Percentiles rank a stretch among this genome's conserved stretches.
Conservation (phyloP, 2,113 vertebrate genomes). For the Oplegnathus fasciatus region DNA sequence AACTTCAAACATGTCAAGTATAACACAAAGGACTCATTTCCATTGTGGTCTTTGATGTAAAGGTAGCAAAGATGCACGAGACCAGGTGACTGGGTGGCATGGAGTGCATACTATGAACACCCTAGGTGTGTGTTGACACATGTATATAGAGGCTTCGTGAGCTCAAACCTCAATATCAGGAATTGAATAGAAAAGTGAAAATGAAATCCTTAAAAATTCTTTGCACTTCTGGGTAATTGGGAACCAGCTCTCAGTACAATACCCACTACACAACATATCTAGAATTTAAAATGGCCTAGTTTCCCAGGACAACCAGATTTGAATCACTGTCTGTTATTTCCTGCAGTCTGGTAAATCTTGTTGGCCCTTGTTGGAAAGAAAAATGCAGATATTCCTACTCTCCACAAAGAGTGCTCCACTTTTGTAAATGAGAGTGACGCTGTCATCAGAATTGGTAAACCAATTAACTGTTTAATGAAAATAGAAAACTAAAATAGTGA, state of each 20-base stretch:
- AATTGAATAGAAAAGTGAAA: background rate
- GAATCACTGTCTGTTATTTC: background rate
- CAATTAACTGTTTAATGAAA: background rate
- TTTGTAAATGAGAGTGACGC: background rate
- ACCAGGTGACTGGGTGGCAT: no score
- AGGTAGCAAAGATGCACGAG: background rate
- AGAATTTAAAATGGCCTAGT: background rate
- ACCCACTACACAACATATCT: background rate
- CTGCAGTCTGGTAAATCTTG: no score
- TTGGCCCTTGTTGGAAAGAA: no score
- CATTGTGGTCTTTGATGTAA: background rate
- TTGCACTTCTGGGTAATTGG: background rate
- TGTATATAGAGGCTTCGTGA: background rate
- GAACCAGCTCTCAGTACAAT: background rate
- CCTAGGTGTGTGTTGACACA: background rate
- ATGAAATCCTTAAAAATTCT: background rate
- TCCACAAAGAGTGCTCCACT: no score
- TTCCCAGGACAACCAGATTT: background rate
- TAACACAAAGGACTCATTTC: background rate
- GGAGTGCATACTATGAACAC: background rate
- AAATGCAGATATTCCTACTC: background rate
- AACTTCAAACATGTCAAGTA: background rate
- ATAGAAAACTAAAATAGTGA: no score
- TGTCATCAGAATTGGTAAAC: background rate
- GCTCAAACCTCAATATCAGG: background rate